These are phyloP conservation scores for Nebria brevicollis DNA, from an alignment of 2,888 invertebrate genomes.

Conservation along the genomic window DNA sequence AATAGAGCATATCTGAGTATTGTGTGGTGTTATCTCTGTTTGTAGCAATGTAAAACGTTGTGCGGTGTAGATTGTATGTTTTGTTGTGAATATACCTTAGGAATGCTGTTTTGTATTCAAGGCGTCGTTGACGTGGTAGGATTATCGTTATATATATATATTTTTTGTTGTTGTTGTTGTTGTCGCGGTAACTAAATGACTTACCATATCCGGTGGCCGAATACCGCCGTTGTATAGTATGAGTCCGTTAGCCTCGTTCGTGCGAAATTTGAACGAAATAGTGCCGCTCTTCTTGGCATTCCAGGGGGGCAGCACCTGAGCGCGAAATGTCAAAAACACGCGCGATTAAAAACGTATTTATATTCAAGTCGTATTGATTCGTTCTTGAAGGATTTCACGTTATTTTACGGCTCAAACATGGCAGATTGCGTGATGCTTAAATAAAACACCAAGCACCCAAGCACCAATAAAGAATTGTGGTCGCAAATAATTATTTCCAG, in stretches of 20 bases:
- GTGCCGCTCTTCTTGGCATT: constrained; percentile 89
- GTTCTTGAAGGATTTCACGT: constrained; percentile 12
- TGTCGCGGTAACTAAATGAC: neutral
- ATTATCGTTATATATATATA: no score
- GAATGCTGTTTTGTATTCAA: no score
- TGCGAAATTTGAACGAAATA: constrained; percentile 93
- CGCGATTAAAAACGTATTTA: constrained; percentile 22
- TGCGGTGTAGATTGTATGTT: no score
- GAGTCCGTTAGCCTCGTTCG: constrained; percentile 94
- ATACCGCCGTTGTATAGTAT: constrained; percentile 91
- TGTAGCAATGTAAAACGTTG: no score
- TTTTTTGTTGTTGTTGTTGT: no score
- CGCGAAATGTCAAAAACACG: constrained; percentile 10
- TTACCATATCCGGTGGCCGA: constrained; percentile 77
- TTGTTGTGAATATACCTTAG: no score
- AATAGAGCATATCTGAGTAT: no score
- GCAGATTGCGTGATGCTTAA: constrained; percentile 17
- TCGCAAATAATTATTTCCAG: no score
- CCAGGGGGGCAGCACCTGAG: constrained; percentile 88
- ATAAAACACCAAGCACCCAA: neutral
- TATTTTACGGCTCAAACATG: constrained; percentile 27
- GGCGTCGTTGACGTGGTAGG: no score
- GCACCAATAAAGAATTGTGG: neutral
- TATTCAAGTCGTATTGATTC: constrained; percentile 23
- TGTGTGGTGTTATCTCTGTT: no score